Evolutionary conservation across 1,140 invertebrate genomes (phyloP).

Genomic region (Scylla paramamosain): DNA sequence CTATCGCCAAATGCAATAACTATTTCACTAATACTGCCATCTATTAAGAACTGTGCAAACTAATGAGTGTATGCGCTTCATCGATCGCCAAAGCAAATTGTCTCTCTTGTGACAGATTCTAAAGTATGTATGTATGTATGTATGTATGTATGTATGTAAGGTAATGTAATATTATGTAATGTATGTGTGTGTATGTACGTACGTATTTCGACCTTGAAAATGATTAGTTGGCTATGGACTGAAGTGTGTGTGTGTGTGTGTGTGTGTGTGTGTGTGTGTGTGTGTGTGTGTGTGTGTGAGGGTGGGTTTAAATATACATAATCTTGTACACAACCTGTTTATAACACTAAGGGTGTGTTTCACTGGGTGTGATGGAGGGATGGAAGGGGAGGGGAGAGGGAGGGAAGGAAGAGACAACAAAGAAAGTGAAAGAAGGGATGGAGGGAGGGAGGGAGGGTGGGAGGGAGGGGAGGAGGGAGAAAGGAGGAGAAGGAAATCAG

Average conservation of each 20-base stretch:
- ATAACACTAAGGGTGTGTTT: not conserved
- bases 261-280: constrained; percentile 47
- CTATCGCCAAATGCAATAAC: too few relatives aligned
- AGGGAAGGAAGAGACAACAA: not conserved
- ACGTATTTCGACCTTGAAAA: constrained; percentile 27
- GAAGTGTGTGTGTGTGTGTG: constrained; percentile 26
- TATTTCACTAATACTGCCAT: too few relatives aligned
- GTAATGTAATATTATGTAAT: too few relatives aligned
- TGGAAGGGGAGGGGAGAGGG: not conserved
- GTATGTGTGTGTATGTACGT: constrained; percentile 16
- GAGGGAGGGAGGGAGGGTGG: not conserved
- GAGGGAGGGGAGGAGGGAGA: not conserved
- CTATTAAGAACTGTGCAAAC: too few relatives aligned
- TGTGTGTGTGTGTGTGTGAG: constrained; percentile 54
- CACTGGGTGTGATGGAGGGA: not conserved
- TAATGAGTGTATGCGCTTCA: too few relatives aligned
- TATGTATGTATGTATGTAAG: too few relatives aligned
- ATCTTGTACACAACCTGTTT: not conserved
- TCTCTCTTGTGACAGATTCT: too few relatives aligned
- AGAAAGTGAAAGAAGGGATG: not conserved
- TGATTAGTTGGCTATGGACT: not conserved
- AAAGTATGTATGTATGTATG: too few relatives aligned
- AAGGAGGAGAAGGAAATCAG: not conserved
- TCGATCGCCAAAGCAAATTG: too few relatives aligned
- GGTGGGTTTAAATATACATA: not conserved